phyloP scores from a whole-genome alignment of 2,113 vertebrate species.

The Forbesichthys papilliferus region DNA sequence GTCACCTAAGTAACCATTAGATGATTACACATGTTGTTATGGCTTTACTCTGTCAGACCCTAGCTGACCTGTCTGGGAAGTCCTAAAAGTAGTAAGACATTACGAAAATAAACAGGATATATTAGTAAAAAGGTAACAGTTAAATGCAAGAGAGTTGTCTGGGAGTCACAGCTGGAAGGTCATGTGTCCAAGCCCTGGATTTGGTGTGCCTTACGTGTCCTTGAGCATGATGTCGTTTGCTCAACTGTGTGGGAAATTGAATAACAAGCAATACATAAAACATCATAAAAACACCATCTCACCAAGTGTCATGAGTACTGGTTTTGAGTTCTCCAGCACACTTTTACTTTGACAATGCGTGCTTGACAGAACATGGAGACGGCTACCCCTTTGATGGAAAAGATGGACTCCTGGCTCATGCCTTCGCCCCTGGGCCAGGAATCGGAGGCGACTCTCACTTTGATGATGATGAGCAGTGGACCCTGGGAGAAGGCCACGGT shows the following conservation, averaged over 20 bases:
- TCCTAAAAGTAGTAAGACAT: neutral
- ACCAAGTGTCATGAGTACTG: no score
- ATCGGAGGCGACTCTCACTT: constrained; percentile 98
- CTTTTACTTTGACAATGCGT: constrained; percentile 13
- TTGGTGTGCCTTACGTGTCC: no score
- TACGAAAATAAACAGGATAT: neutral
- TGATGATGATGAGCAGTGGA: constrained; percentile 98
- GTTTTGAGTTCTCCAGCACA: neutral
- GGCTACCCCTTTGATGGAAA: constrained; percentile 98
- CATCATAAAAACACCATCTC: no score
- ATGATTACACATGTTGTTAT: constrained; percentile 21
- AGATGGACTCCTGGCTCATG: constrained; percentile 95
- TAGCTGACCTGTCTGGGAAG: constrained; percentile 6
- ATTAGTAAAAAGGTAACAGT: no score
- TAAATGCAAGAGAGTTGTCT: no score
- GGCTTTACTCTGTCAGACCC: constrained; percentile 21
- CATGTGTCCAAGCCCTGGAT: no score
- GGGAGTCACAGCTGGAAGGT: no score
- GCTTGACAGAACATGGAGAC: constrained; percentile 89
- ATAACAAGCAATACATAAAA: no score
- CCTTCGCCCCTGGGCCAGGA: constrained; percentile 91
- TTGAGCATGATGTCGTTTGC: no score
- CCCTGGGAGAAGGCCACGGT: constrained; percentile 97
- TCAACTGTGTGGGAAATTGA: no score
- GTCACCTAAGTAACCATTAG: constrained; percentile 30